A percentile compares a stretch with the other conserved stretches of the same genome.
Evolutionary conservation across 2,113 vertebrate species (phyloP).

Genomic region (Pampusana beccarii): DNA sequence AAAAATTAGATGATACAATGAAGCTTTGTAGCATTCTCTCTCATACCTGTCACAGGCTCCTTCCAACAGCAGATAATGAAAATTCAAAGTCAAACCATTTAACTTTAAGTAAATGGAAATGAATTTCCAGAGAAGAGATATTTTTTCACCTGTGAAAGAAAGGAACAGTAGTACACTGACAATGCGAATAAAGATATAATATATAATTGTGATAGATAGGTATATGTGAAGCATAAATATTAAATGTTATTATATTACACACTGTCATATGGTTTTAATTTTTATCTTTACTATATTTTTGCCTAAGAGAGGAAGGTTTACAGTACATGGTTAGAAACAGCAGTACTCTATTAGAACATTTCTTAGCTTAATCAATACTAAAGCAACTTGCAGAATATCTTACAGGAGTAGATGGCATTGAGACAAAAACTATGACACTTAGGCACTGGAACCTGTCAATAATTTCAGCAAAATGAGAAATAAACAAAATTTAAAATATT

Average conservation of each 20-base stretch:
- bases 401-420: slow-evolving; percentile 53
- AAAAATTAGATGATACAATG: slow-evolving; percentile 76
- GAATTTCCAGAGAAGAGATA: slow-evolving; percentile 67
- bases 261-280: slow-evolving; percentile 40
- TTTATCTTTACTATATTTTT: slow-evolving; percentile 27
- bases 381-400: slow-evolving; percentile 67
- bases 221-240: slow-evolving; percentile 49
- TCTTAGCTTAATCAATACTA: slow-evolving; percentile 65
- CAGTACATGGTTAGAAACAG: slow-evolving; percentile 6
- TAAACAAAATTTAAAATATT: slow-evolving; percentile 49
- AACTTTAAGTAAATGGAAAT: slow-evolving; percentile 76
- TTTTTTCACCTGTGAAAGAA: slow-evolving; percentile 68
- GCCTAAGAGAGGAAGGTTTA: slow-evolving; percentile 17
- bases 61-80: slow-evolving; percentile 74
- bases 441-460: slow-evolving; percentile 46
- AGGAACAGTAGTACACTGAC: slow-evolving; percentile 45
- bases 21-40: slow-evolving; percentile 63
- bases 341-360: slow-evolving; percentile 35
- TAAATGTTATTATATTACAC: slow-evolving; percentile 48
- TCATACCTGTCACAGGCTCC: slow-evolving; percentile 68
- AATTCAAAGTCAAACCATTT: slow-evolving; percentile 77
- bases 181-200: slow-evolving; percentile 58
- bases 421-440: slow-evolving; percentile 57
- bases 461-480: slow-evolving; percentile 54
- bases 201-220: slow-evolving; percentile 57